Evolutionary conservation across 2,113 vertebrate species (phyloP).

Genomic region (Strix aluco): DNA sequence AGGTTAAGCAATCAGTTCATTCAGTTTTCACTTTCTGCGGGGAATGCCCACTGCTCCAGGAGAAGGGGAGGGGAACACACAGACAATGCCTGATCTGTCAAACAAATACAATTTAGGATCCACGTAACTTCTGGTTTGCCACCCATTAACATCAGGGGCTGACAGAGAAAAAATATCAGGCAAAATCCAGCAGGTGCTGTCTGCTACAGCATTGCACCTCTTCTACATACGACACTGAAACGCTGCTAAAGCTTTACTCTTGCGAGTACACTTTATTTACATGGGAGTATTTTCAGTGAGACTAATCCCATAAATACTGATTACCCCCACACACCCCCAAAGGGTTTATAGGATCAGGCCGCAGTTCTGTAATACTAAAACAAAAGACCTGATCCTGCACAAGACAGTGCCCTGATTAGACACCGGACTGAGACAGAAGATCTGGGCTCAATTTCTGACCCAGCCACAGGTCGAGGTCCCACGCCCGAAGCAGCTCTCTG

Average conservation of each 20-base stretch:
- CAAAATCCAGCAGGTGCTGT: neutral
- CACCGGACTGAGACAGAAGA: neutral
- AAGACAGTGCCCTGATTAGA: neutral
- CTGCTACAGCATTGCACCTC: neutral
- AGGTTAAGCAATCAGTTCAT: constrained; percentile 75
- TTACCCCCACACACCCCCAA: neutral
- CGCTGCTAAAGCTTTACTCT: neutral
- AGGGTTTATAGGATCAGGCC: constrained; percentile 19
- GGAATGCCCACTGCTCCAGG: constrained; percentile 35
- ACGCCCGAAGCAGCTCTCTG: neutral
- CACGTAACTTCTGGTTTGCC: neutral
- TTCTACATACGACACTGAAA: rapidly evolving
- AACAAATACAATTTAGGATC: neutral
- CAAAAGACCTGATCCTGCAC: neutral
- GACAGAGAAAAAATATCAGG: neutral
- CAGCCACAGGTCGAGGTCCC: neutral
- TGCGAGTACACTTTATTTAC: neutral
- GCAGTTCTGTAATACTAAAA: neutral
- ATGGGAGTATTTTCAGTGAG: constrained; percentile 2
- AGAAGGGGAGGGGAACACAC: neutral
- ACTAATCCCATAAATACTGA: constrained; percentile 17
- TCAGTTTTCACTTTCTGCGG: constrained; percentile 53
- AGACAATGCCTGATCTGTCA: constrained; percentile 37
- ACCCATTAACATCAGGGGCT: neutral
- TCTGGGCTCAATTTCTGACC: neutral